A percentile compares a stretch with the other conserved stretches of the same genome.
These are phyloP conservation scores for Triops longicaudatus DNA, from an alignment of 1,140 invertebrate species.

Conservation along the genomic window DNA sequence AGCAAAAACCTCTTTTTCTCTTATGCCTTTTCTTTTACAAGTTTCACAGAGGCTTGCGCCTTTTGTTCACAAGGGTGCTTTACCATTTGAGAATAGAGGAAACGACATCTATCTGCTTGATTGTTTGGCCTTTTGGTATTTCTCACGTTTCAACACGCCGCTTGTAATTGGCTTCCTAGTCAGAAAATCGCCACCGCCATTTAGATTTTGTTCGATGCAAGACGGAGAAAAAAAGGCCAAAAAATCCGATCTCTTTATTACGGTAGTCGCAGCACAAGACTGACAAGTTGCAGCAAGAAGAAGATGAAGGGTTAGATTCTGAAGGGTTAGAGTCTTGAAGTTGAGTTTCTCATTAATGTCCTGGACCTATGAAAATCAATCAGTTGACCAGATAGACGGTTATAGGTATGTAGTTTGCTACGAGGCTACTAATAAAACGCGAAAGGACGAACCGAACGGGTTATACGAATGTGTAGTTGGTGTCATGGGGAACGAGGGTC, in stretches of 20 bases:
- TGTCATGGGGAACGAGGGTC: not conserved
- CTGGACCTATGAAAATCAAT: not conserved
- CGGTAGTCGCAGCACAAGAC: too few relatives aligned
- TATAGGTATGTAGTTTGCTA: not conserved
- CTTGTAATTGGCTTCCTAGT: not conserved
- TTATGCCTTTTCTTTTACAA: not conserved
- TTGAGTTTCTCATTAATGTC: too few relatives aligned
- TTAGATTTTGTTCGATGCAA: too few relatives aligned
- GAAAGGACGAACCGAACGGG: not conserved
- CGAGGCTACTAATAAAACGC: not conserved
- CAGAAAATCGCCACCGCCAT: too few relatives aligned
- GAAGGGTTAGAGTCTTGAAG: too few relatives aligned
- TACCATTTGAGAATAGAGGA: not conserved
- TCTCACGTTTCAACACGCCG: not conserved
- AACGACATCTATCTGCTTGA: not conserved
- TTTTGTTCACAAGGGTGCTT: conserved; percentile 3
- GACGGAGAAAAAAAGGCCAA: too few relatives aligned
- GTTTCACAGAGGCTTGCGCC: not conserved
- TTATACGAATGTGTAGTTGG: not conserved
- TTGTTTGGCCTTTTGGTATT: not conserved
- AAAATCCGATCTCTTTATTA: too few relatives aligned
- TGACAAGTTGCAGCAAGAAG: too few relatives aligned
- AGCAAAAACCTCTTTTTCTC: conserved; percentile 8
- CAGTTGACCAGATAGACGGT: not conserved
- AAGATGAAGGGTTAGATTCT: too few relatives aligned